phyloP scores from a whole-genome alignment of 2,888 invertebrate species.

The Dryococelus australis region DNA sequence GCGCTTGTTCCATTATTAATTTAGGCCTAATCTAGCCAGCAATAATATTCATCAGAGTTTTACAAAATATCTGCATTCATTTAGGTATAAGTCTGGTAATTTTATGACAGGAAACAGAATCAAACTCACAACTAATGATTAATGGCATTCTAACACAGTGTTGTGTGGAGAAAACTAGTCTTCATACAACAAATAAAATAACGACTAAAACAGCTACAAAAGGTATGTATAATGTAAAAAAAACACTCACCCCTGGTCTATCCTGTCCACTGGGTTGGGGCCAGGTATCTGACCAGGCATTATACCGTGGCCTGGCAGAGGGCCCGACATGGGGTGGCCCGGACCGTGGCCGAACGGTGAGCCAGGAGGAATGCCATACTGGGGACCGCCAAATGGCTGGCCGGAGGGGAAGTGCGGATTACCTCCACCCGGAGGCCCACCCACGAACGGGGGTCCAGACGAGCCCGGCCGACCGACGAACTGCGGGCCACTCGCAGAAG shows the following conservation, averaged over 20 bases:
- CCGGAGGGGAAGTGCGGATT: conserved; percentile 72
- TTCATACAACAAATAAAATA: too few species aligned
- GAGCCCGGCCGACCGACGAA: conserved; percentile 67
- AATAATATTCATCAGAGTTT: too few species aligned
- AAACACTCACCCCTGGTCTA: conserved; percentile 74
- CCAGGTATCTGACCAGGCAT: conserved; percentile 69
- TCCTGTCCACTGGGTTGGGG: conserved; percentile 83
- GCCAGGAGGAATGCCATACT: conserved; percentile 74
- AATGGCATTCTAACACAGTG: too few species aligned
- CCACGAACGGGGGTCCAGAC: conserved; percentile 55
- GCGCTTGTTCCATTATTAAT: too few species aligned
- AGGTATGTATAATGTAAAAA: background rate
- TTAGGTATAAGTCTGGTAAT: too few species aligned
- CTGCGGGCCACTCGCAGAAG: conserved; percentile 72
- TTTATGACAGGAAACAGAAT: too few species aligned
- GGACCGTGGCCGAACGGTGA: conserved; percentile 74
- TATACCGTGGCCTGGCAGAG: conserved; percentile 68
- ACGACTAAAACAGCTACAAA: too few species aligned
- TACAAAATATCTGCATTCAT: too few species aligned
- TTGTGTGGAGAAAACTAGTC: too few species aligned
- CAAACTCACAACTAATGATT: too few species aligned
- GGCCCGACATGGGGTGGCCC: conserved; percentile 67
- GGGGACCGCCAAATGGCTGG: conserved; percentile 69
- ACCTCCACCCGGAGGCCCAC: conserved; percentile 68
- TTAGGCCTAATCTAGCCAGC: too few species aligned